Conservation (phyloP, 2,888 invertebrate species). For the Caenorhabditis sp. region DNA sequence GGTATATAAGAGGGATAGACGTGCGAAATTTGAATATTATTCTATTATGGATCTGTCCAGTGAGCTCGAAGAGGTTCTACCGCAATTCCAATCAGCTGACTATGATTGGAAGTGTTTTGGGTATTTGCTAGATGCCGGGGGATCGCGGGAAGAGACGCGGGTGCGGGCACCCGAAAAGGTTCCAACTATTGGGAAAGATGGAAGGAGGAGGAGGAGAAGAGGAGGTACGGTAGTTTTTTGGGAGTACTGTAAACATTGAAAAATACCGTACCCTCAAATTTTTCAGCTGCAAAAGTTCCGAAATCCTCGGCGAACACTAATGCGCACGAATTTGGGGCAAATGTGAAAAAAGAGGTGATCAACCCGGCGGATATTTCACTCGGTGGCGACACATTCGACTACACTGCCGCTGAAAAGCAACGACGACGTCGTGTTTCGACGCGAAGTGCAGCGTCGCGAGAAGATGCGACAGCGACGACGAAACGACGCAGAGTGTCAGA, state of each 20-base stretch:
- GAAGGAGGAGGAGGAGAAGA: constrained; percentile 11
- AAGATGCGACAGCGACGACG: constrained; percentile 14
- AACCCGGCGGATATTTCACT: constrained; percentile 55
- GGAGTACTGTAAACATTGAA: background rate
- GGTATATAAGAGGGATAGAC: background rate
- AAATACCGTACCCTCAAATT: background rate
- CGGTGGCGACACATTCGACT: constrained; percentile 46
- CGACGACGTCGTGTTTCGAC: constrained; percentile 2
- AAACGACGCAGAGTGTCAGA: constrained; percentile 26
- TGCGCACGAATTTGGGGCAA: constrained; percentile 6
- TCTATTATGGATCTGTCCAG: background rate
- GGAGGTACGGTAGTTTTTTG: too few relatives aligned
- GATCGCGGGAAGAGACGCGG: constrained; percentile 7
- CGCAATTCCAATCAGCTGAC: constrained; percentile 40
- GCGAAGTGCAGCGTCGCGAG: constrained; percentile 8
- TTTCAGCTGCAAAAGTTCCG: constrained; percentile 1
- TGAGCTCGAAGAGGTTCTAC: constrained; percentile 22
- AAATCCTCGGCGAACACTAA: constrained; percentile 4
- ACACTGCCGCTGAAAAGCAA: background rate
- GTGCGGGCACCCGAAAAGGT: background rate
- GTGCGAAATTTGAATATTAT: background rate
- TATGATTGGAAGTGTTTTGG: constrained; percentile 43
- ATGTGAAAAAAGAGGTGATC: constrained; percentile 32
- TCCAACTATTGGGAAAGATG: constrained; percentile 16
- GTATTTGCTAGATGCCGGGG: constrained; percentile 28